Base-by-base conservation (phyloP, 1,140 invertebrate genomes). In the Dinothrombium tinctorium region DNA sequence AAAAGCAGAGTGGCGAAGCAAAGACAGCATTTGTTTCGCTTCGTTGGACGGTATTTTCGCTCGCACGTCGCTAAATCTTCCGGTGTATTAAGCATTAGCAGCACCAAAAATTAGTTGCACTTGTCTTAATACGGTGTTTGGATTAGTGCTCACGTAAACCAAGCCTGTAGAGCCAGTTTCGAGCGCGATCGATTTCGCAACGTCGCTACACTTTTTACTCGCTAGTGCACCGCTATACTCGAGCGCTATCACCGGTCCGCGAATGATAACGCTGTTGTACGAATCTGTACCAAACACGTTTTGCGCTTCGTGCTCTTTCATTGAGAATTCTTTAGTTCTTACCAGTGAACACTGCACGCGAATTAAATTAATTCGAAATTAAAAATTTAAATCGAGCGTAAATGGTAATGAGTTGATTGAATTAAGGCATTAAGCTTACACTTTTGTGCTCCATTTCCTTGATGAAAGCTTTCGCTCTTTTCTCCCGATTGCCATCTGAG, bases 201-300 rank as follows among this genome's bases (percentile, higher is more conserved):
- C 49, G 19, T 56, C 50, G 42, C 58, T 56, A 48, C 61, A 62
- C 11, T 44, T 41, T 25, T 49, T 44, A 12, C 56, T 51, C 31
- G 53, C 51, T 15, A 53, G 50, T 4, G 26, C 25, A 11, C 35
- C 26, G 31, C 6, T 37, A 22, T 44, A 20, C 23, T 46, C 26
- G 2, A 42, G 11, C 12, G 19, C 32, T 8, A 31, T 25, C 14
- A 17, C 26, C 33, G 33, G 41, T 59, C 59, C 59, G 51, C 53
- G 53, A 38, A 51, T 48, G 23, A 60, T 54, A 37, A 56, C 52
- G 26, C 41, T 49, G 33, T 53, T 50, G 46, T 62, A 65, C 1
- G 56, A 52, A 28, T 56, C 54, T 37, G 54, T 54, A 6, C 50
- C 51, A 51, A 65, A 64, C 35, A 64, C 54, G 40, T 56, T 44